These are phyloP conservation scores for Stenurella melanura DNA, from an alignment of 2,888 invertebrate genomes.

Conservation along the genomic window DNA sequence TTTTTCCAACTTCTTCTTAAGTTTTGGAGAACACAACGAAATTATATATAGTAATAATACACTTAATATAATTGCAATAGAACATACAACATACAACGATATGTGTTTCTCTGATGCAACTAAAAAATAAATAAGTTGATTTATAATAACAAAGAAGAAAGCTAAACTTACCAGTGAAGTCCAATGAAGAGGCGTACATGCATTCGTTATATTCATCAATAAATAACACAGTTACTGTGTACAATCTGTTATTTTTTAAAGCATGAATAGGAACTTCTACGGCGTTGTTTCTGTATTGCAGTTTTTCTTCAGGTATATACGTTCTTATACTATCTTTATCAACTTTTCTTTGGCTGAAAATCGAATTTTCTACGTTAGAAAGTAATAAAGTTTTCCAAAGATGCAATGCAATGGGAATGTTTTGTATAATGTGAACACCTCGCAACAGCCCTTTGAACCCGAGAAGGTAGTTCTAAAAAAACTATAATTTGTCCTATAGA, in stretches of 20 bases:
- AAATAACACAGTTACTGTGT: constrained; percentile 47
- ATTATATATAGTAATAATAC: constrained; percentile 20
- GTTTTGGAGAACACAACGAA: constrained; percentile 22
- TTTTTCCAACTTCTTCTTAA: constrained; percentile 29
- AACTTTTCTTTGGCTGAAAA: constrained; percentile 44
- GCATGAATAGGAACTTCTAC: constrained; percentile 44
- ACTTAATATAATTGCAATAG: constrained; percentile 8
- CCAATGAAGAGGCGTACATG: constrained; percentile 41
- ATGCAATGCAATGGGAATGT: no score
- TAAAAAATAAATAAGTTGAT: constrained; percentile 5
- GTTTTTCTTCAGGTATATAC: constrained; percentile 38
- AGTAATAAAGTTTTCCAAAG: background rate
- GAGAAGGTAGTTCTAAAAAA: no score
- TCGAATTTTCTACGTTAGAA: background rate
- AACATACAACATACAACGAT: background rate
- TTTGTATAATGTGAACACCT: no score
- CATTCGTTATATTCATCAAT: constrained; percentile 48
- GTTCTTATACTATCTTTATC: constrained; percentile 35
- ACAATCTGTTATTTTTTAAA: constrained; percentile 44
- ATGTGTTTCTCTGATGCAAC: background rate
- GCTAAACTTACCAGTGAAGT: constrained; percentile 37
- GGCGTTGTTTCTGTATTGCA: constrained; percentile 36
- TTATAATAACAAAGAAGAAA: background rate
- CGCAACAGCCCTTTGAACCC: no score
- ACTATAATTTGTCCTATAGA: no score